Percentiles rank a stretch among this genome's conserved stretches.
Evolutionary conservation across 2,113 vertebrate genomes (phyloP).

Genomic region (Rynchops niger): DNA sequence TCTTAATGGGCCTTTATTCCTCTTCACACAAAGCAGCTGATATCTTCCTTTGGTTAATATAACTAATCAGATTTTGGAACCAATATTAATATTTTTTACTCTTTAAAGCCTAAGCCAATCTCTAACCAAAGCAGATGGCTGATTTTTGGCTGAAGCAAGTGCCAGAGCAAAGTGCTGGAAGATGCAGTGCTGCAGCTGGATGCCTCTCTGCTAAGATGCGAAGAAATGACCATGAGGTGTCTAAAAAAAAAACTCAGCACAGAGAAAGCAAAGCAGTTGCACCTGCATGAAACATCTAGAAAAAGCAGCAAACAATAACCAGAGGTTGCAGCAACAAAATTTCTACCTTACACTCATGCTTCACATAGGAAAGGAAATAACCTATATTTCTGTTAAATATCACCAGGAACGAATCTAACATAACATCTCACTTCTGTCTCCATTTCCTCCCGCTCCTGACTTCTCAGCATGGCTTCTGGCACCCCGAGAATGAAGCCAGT

Average conservation of each 20-base stretch:
- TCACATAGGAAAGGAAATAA: not conserved
- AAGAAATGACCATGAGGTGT: not conserved
- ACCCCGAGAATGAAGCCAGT: not conserved
- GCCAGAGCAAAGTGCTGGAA: not conserved
- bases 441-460: not conserved
- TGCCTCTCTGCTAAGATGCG: accelerated
- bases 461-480: not conserved
- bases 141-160: not conserved
- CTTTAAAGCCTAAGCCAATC: not conserved
- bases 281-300: not conserved
- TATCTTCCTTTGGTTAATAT: not conserved
- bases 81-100: not conserved
- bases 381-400: not conserved
- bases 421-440: not conserved
- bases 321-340: not conserved
- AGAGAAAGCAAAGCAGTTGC: not conserved
- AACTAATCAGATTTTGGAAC: not conserved
- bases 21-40: not conserved
- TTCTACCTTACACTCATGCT: not conserved
- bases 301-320: not conserved
- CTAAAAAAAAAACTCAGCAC: not conserved
- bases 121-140: not conserved
- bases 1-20: not conserved
- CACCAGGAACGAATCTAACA: not conserved
- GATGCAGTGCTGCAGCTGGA: too few relatives aligned